Evolutionary conservation across 1,140 invertebrate genomes (phyloP).

Genomic region (Panagrolaimus sp.): DNA sequence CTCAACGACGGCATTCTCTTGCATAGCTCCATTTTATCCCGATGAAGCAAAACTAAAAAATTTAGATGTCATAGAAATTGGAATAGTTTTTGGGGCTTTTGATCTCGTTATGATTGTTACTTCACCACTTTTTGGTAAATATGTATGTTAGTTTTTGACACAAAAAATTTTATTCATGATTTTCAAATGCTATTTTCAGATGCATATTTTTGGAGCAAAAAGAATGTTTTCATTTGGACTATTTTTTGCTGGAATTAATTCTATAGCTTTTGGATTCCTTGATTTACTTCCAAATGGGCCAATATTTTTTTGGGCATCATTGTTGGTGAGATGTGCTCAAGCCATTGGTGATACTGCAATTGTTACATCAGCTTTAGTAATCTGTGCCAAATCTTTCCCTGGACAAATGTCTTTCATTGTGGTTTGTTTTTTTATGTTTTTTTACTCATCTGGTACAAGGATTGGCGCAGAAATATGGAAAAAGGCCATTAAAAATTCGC

Average conservation of each 20-base stretch:
- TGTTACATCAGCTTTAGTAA: constrained; percentile 81
- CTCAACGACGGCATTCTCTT: constrained; percentile 76
- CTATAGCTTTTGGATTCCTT: constrained; percentile 65
- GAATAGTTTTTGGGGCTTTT: constrained; percentile 83
- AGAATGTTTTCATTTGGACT: constrained; percentile 78
- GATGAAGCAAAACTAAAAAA: constrained; percentile 77
- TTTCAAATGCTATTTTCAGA: no score
- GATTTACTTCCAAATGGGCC: constrained; percentile 73
- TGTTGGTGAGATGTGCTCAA: constrained; percentile 78
- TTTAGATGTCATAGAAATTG: constrained; percentile 76
- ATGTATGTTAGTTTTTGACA: constrained; percentile 62
- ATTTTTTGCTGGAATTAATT: constrained; percentile 68
- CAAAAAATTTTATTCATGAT: constrained; percentile 21
- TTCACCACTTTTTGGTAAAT: constrained; percentile 78
- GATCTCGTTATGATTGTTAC: constrained; percentile 82
- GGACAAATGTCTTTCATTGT: constrained; percentile 80
- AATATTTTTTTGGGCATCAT: constrained; percentile 76
- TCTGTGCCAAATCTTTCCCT: constrained; percentile 86
- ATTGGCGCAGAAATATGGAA: no score
- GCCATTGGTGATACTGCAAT: constrained; percentile 81
- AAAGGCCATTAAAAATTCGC: no score
- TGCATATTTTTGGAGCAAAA: constrained; percentile 76
- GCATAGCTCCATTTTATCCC: constrained; percentile 80
- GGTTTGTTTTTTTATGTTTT: constrained; percentile 64
- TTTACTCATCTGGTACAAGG: not conserved